phyloP scores from a whole-genome alignment of 2,113 vertebrate genomes.

The Pelmatolapia mariae region DNA sequence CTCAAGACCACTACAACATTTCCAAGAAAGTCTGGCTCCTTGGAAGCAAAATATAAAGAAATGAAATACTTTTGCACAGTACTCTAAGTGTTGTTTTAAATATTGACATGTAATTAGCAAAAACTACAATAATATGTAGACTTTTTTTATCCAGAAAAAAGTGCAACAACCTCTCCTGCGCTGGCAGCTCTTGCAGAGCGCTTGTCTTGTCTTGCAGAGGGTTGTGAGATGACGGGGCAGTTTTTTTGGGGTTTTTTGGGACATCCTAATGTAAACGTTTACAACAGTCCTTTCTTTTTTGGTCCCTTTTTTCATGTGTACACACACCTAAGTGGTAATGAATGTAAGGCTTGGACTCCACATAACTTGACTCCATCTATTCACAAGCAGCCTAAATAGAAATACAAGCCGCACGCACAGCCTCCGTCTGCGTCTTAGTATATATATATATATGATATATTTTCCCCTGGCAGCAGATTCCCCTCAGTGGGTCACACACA shows the following conservation, averaged over 20 bases:
- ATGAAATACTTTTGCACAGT: not conserved
- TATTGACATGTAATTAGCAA: not conserved
- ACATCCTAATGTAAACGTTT: not conserved
- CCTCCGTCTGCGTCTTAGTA: not conserved
- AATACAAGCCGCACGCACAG: not conserved
- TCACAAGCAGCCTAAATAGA: not conserved
- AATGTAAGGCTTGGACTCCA: not conserved
- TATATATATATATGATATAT: not conserved
- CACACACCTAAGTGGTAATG: not conserved
- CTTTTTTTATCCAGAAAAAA: not conserved
- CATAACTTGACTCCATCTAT: not conserved
- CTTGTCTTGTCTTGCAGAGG: too few species aligned
- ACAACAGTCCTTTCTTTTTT: not conserved
- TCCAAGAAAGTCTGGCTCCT: not conserved
- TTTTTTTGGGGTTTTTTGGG: not conserved
- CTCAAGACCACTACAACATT: not conserved
- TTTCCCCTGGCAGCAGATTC: constrained; percentile 36
- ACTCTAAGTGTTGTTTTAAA: not conserved
- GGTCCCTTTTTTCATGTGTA: not conserved
- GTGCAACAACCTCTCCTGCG: not conserved
- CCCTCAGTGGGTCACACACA: constrained; percentile 44
- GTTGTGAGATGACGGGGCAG: not conserved
- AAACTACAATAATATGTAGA: not conserved
- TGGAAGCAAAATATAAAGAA: not conserved
- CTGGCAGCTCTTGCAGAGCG: not conserved